phyloP scores from a whole-genome alignment of 2,797 vertebrate genomes.

The Alosa sapidissima region DNA sequence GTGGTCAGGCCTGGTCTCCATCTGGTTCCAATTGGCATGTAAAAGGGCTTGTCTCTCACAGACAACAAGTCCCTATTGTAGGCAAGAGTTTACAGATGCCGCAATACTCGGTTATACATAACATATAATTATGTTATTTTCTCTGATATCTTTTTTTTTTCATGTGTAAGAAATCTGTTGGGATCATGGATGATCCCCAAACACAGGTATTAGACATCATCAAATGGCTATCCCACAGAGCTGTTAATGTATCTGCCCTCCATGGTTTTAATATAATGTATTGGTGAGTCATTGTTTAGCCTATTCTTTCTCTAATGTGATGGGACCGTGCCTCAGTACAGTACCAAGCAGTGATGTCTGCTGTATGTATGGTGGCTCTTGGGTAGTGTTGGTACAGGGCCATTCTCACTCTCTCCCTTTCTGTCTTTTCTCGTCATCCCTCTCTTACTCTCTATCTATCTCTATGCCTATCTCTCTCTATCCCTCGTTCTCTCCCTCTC shows the following conservation, averaged over 20 bases:
- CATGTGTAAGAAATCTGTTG: background rate
- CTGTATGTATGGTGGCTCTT: background rate
- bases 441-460: background rate
- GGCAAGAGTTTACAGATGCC: background rate
- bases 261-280: background rate
- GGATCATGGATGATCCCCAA: background rate
- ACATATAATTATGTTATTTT: too few species aligned
- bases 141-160: background rate
- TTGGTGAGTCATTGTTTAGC: background rate
- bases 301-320: background rate
- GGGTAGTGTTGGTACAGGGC: background rate
- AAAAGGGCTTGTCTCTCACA: background rate
- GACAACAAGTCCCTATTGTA: background rate
- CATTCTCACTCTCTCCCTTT: background rate
- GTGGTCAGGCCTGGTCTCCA: background rate
- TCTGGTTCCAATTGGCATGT: conserved; percentile 7
- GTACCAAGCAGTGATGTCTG: background rate
- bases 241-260: background rate
- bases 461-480: background rate
- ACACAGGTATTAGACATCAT: background rate
- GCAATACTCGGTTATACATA: too few species aligned
- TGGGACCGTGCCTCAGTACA: background rate
- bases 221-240: background rate
- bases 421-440: background rate
- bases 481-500: background rate